Evolutionary conservation across 1,140 invertebrate genomes (phyloP), one percentile per base, ranked within the genome.

Genomic region (Trichonephila clavata): DNA sequence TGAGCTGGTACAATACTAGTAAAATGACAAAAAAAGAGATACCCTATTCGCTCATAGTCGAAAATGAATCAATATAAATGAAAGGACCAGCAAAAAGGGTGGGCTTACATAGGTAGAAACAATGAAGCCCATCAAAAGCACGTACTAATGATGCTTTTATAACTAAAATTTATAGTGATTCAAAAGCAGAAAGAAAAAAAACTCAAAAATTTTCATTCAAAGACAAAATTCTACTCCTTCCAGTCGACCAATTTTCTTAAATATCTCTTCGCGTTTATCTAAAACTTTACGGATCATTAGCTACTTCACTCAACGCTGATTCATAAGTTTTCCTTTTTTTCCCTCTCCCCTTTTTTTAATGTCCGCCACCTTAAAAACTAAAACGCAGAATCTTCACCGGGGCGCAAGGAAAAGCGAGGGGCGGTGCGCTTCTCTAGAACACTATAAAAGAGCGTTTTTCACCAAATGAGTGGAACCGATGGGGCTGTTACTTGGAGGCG

Each of bases 381-480:
- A 92, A 92, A 59, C 24, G 24, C n/a, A 20, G 80, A 50, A 65
- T 65, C 90, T 83, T 68, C 80, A 84, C 13, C 32, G 71, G 39
- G 39, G 71, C 59, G 90, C 27, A 32, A 63, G 57, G 16, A 63
- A 39, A 24, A 27, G 32, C 59, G 20, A 13, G 89, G 43, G 57
- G 63, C 13, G 32, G 20, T 24, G 18, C 10, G 61, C 61, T 63
- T 24, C 32, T 60, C 21, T 18, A 89, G 63, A 60, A 89, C 43
- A 32, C 90, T 61, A 92, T 92, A 92, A 92, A 92, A 92, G 32
- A 32, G 90, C 90, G 77, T 92, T 92, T 92, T 65, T 92, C 90
- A 92, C 80, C 80, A 92, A 92, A 92, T 92, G 90, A 92, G 90
- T 92, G 90, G 90, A 92, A 92, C 90, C 57, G 61, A 92, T 92